These are phyloP conservation scores for Mycteria americana DNA, from an alignment of 2,797 vertebrate genomes.

Conservation along the genomic window DNA sequence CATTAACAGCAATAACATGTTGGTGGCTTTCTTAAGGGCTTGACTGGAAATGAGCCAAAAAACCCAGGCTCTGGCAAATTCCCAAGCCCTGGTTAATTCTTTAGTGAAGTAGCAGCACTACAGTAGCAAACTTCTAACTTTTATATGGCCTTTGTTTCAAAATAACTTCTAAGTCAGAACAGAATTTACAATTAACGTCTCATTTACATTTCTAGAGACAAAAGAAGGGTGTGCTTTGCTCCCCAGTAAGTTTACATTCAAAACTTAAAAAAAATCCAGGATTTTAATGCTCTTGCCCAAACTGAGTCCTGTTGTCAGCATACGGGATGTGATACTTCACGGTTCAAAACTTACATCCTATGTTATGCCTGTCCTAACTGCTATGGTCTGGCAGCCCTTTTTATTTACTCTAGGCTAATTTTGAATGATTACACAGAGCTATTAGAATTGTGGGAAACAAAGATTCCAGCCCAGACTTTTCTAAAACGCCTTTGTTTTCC, in stretches of 20 bases:
- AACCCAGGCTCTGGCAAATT: slow-evolving; percentile 43
- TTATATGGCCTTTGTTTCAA: neutral
- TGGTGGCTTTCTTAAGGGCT: slow-evolving; percentile 31
- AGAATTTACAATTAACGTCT: neutral
- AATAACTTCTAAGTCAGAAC: slow-evolving; percentile 3
- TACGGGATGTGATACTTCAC: neutral
- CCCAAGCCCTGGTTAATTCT: slow-evolving; percentile 12
- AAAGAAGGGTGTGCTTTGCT: neutral
- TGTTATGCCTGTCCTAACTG: neutral
- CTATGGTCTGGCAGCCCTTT: neutral
- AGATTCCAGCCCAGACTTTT: neutral
- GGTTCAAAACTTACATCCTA: neutral
- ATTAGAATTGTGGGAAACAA: slow-evolving; percentile 23
- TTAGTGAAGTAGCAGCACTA: neutral
- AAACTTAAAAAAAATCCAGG: neutral
- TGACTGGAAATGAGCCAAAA: slow-evolving; percentile 40
- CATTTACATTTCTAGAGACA: slow-evolving; percentile 2
- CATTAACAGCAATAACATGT: slow-evolving; percentile 24
- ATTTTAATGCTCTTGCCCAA: neutral
- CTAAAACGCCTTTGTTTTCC: slow-evolving; percentile 19
- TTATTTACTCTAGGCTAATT: slow-evolving; percentile 33
- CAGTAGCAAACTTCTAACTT: slow-evolving; percentile 29
- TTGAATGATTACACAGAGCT: neutral
- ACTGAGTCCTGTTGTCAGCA: neutral
- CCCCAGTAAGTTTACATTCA: neutral